Base-by-base conservation (phyloP, 1,140 invertebrate genomes). In the Phortica variegata region DNA sequence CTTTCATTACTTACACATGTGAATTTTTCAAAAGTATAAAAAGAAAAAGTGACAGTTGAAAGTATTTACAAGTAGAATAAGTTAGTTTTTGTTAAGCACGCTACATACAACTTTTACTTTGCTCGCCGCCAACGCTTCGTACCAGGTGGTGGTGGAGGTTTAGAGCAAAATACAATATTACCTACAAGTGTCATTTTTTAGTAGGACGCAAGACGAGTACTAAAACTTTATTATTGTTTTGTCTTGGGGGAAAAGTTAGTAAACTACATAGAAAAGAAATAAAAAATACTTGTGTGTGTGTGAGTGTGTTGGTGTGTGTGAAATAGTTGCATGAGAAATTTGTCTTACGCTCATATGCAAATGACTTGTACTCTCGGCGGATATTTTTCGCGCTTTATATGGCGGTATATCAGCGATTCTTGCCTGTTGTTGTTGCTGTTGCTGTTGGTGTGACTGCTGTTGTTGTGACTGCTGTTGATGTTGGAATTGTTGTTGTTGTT, bases 371-470 rank as follows among this genome's bases (percentile, higher is more conserved):
- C 78, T 78, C 56, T 81, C 79, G 26, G 76, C 79, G 3, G 81
- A 80, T 57, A 73, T 66, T 59, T 81, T 81, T 37, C 78, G 74
- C 9, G 79, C 77, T 61, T 71, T 77, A 58, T 76, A 82, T 15
- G 80, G 80, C 31, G 81, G 81, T 59, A 82, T 82, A 60, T 79
- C 77, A 5, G 74, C 41, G 13, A 78, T 79, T 54, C 75, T 78
- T 3, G 76, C 69, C 16, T 77, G 0, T 18, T 46, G 49, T 37
- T 56, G 50, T 16, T 40, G 49, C 21, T 47, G 48, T 10, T 31
- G 45, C 3, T 55, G 47, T n/a, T 51, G 43, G 3, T 40, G 34
- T 17, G 52, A 57, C 2, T 37, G 55, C 18, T 58, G 49, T 2
- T 49, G 48, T 19, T n/a, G 60, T 40, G 20, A 49, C 7, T 46